A percentile compares a stretch with the other conserved stretches of the same genome.
phyloP scores from a whole-genome alignment of 2,797 vertebrate species.

The Eutrigla gurnardus region DNA sequence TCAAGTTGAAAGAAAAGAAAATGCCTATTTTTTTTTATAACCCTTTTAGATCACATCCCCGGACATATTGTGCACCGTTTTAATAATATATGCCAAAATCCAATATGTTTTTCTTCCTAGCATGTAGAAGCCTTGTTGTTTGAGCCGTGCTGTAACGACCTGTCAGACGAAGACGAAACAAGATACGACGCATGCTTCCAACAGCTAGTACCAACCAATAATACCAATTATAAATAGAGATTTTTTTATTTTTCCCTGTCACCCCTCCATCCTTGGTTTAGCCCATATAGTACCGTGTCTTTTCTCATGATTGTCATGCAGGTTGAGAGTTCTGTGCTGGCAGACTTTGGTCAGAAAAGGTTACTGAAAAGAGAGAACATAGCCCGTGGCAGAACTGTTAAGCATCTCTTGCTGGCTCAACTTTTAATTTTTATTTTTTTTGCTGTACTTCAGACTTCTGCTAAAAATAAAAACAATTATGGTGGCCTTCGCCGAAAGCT shows the following conservation, averaged over 20 bases:
- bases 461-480: not conserved
- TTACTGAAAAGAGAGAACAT: conserved; percentile 35
- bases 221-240: not conserved
- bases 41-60: no score
- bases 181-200: no score
- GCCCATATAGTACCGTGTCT: not conserved
- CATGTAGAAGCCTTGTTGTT: no score
- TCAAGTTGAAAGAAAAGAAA: no score
- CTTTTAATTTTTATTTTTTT: not conserved
- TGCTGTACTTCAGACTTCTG: conserved; percentile 10
- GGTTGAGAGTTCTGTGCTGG: conserved; percentile 26
- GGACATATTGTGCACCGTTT: no score
- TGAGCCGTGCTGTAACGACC: no score
- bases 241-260: not conserved
- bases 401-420: conserved; percentile 18
- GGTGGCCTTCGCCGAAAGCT: no score
- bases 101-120: no score
- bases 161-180: no score
- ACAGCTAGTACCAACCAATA: no score
- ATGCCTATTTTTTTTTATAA: no score
- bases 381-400: conserved; percentile 27
- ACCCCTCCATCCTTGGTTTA: not conserved
- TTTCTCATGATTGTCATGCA: conserved; percentile 38
- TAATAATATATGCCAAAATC: no score
- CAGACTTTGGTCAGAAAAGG: conserved; percentile 42